phyloP scores from a whole-genome alignment of 1,140 invertebrate genomes.

The Paracyclopina nana region DNA sequence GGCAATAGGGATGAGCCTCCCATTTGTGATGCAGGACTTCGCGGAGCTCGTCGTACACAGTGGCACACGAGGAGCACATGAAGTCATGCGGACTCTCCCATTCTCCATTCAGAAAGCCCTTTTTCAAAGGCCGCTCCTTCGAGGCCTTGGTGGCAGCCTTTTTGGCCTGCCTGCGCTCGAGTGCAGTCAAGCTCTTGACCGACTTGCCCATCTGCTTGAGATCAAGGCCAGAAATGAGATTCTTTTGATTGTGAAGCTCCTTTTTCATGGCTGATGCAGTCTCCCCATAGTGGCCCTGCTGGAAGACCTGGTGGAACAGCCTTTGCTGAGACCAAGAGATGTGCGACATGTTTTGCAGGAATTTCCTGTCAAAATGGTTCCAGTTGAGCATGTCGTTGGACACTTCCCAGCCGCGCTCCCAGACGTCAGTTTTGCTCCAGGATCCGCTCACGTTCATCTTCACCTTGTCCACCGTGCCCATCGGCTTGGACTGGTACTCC shows the following conservation, averaged over 20 bases:
- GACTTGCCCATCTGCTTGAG: conserved; percentile 8
- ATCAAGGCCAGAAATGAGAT: background rate
- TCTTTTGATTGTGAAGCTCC: background rate
- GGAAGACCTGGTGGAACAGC: background rate
- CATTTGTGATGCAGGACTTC: conserved; percentile 13
- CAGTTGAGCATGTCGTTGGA: background rate
- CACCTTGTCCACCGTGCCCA: conserved; percentile 1
- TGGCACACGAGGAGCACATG: conserved; percentile 8
- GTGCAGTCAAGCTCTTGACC: conserved; percentile 2
- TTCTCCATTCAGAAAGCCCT: background rate
- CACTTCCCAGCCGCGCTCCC: conserved; percentile 9
- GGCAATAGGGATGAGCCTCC: conserved; percentile 13
- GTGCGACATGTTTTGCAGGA: background rate
- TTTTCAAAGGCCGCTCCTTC: too few relatives aligned
- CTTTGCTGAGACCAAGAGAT: conserved; percentile 8
- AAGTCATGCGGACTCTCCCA: conserved; percentile 7
- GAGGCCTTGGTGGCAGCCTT: background rate
- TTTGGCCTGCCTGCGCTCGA: background rate
- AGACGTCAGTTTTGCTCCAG: conserved; percentile 1
- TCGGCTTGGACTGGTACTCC: background rate
- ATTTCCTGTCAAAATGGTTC: background rate
- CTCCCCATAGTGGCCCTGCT: too few relatives aligned
- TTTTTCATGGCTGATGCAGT: background rate
- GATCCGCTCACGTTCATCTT: background rate
- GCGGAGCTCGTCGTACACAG: background rate